Evolutionary conservation across 2,888 invertebrate genomes (phyloP).

Genomic region (Agrochola circellaris): DNA sequence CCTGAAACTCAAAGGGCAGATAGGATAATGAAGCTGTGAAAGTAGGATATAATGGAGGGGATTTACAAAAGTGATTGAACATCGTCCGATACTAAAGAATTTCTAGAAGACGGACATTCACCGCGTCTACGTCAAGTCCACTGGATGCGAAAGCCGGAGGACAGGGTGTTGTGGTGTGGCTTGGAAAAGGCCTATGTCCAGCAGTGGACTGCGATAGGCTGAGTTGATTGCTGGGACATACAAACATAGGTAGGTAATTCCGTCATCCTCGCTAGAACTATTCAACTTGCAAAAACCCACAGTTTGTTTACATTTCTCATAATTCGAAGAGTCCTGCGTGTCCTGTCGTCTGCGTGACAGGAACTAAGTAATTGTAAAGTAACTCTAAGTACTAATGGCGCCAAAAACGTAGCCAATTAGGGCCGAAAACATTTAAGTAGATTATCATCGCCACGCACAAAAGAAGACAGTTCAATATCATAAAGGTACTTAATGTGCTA

Average conservation of each 20-base stretch:
- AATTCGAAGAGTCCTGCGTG: not conserved
- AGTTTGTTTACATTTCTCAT: not conserved
- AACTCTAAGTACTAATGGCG: not conserved
- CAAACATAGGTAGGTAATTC: not conserved
- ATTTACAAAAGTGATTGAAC: not conserved
- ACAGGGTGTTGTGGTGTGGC: too few relatives aligned
- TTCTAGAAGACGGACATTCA: not conserved
- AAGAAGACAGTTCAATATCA: not conserved
- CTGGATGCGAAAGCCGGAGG: too few relatives aligned
- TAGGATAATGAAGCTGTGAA: not conserved
- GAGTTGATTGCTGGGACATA: too few relatives aligned
- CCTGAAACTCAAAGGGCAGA: not conserved
- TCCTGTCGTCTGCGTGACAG: not conserved
- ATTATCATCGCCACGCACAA: not conserved
- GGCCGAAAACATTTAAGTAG: not conserved
- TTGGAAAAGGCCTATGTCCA: too few relatives aligned
- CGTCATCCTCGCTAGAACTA: not conserved
- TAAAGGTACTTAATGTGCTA: not conserved
- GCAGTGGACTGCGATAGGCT: too few relatives aligned
- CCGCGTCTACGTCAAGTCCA: too few relatives aligned
- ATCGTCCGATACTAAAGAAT: not conserved
- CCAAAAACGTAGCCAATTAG: not conserved
- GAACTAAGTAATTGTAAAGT: not conserved
- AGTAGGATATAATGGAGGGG: too few relatives aligned
- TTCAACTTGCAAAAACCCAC: not conserved